phyloP scores from a whole-genome alignment of 2,888 invertebrate genomes.

The Leistus spinibarbis region DNA sequence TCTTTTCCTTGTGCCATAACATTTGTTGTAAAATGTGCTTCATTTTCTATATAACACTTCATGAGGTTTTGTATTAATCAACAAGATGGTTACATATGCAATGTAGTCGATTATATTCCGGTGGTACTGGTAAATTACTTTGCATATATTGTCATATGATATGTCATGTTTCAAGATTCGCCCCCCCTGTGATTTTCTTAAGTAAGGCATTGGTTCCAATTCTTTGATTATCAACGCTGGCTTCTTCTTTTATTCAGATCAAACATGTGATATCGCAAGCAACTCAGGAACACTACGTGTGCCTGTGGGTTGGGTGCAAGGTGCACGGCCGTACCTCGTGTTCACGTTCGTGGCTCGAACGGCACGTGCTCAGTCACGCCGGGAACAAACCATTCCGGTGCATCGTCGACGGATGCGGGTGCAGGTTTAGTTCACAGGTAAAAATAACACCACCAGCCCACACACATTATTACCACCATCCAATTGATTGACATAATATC shows the following conservation, averaged over 20 bases:
- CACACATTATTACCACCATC: background rate
- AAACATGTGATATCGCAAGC: conserved; percentile 87
- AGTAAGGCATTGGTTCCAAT: background rate
- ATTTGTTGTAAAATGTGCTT: too few species aligned
- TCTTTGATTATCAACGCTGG: background rate
- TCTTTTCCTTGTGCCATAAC: too few species aligned
- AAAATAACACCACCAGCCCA: conserved; percentile 45
- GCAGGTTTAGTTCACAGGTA: conserved; percentile 86
- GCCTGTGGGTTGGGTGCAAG: conserved; percentile 93
- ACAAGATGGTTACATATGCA: too few species aligned
- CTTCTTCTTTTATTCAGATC: conserved; percentile 60
- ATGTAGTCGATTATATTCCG: too few species aligned
- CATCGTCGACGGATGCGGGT: conserved; percentile 93
- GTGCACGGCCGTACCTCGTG: conserved; percentile 92
- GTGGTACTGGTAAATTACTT: too few species aligned
- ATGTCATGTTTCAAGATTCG: too few species aligned
- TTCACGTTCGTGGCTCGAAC: conserved; percentile 90
- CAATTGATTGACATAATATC: background rate
- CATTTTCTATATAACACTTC: too few species aligned
- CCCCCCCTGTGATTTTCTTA: too few species aligned
- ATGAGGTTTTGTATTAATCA: too few species aligned
- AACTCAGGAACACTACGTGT: conserved; percentile 82
- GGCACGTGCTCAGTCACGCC: conserved; percentile 90
- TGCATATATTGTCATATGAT: too few species aligned
- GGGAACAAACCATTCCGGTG: conserved; percentile 93